These are phyloP conservation scores for Nymphalis urticae DNA, from an alignment of 2,888 invertebrate genomes.

Conservation along the genomic window DNA sequence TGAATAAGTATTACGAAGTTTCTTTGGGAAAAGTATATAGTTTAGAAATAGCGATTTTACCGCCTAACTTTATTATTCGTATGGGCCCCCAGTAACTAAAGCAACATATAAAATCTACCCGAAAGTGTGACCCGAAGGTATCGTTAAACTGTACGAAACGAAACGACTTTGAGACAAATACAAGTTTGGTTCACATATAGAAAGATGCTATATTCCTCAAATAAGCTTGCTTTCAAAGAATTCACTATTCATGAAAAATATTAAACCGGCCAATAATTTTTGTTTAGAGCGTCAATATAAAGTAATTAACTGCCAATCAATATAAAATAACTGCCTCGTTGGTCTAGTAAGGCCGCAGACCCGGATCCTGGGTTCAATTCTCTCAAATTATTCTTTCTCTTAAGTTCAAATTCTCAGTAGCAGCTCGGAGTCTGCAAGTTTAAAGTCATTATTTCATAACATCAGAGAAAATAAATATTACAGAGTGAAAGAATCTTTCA, in stretches of 20 bases:
- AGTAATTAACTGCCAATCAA: no score
- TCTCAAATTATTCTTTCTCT: no score
- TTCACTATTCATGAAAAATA: no score
- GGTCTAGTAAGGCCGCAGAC: no score
- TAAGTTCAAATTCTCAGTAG: no score
- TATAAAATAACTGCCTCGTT: no score
- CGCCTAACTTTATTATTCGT: slow-evolving; percentile 35
- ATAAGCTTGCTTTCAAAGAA: background rate
- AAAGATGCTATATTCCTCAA: slow-evolving; percentile 11
- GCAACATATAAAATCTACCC: slow-evolving; percentile 44
- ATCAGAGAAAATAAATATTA: no score
- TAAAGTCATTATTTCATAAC: no score
- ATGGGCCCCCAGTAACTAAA: slow-evolving; percentile 37
- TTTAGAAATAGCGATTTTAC: slow-evolving; percentile 32
- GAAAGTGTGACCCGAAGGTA: slow-evolving; percentile 61
- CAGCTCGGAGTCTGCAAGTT: no score
- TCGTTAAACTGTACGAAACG: slow-evolving; percentile 50
- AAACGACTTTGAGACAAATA: slow-evolving; percentile 50
- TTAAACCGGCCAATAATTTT: no score
- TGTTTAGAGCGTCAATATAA: no score
- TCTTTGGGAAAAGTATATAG: slow-evolving; percentile 21
- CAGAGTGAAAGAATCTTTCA: background rate
- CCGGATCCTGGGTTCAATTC: no score
- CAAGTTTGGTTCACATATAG: slow-evolving; percentile 29
- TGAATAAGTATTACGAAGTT: background rate